Base-by-base conservation (phyloP, 2,888 invertebrate species). In the Thecocarcelia acutangulata region DNA sequence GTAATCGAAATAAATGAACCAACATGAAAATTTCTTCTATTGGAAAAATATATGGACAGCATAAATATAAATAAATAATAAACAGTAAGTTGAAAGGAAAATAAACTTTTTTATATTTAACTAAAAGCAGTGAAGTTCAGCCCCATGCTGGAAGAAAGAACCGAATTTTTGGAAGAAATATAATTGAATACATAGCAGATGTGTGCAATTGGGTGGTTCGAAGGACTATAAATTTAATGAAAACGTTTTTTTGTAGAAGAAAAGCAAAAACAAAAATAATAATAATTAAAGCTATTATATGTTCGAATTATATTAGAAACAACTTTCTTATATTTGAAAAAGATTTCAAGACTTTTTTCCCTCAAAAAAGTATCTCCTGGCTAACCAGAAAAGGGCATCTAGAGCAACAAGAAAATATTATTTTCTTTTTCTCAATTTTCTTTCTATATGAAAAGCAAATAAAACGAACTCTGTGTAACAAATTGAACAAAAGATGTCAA, bases 1-100 rank as follows among this genome's bases (percentile, higher is more conserved):
- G 50, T 58, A 72, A 78, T 70, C 64, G 72, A 64, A 72, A 70
- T 64, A 70, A 61, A 78, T 58, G 50, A 64, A n/a, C 28, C 56
- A 42, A 69, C 46, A 59, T 54, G n/a, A 61, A 40, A 54, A 24
- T 63, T 69, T 2, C 9, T 69, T 59, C 11, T 44, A 66, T 59
- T 68, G 17, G 19, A 42, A 61, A 46, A 59, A 8, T 9, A n/a
- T n/a, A n/a, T n/a, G n/a, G n/a, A n/a, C n/a, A n/a, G n/a, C 21
- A 12, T 33, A 56, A 70, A 52, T 44, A 59, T 40, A 48, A 24
- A 72, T 37, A 50, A 48, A 50, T 21, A 42, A 75, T 46, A 61
- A 44, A 44, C 8, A 61, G 19, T 2, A 42, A 42, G n/a, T 40
- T 58, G 9, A 59, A 59, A 8, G 24, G 24, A 59, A 33, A 33